Evolutionary conservation across 53 echinoderm and acorn worm genomes (phyloP), one percentile per base, ranked within the genome.

Genomic region (Patiria pectinifera): DNA sequence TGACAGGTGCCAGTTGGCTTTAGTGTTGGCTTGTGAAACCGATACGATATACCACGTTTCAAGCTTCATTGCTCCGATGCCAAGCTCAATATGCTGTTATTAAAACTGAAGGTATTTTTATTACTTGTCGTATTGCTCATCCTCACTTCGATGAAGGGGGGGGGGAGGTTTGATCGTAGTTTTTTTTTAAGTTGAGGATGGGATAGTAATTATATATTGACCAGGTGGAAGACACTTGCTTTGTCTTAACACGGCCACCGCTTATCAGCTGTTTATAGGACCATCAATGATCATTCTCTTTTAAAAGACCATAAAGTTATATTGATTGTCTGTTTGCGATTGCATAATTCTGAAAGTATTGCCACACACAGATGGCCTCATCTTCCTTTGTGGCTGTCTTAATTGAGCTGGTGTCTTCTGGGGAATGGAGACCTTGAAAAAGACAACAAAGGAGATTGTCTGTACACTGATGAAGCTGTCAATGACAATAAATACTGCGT

Each of bases 21-120:
- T 47, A 35, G 53, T 74, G 62, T 78, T 78, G 21, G 48, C 43
- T 62, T 61, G 80, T 80, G 89, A 77, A 89, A 89, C 22, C 6
- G 70, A 89, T 80, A 89, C 11, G 80, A 48, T 62, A 80, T 18
- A 61, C 81, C 18, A 61, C 11, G n/a, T 89, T 89, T 89, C 89
- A 89, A 23, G 89, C 89, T 89, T 46, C 63, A 80, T 16, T 69
- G 81, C 80, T 12, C 69, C 11, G 45, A 15, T 70, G 63, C 66
- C 62, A 74, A 13, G 26, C 80, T 18, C 80, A 82, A 24, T 76
- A 45, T 59, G 45, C 21, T 23, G 25, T 79, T 66, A 49, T 80
- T 89, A 89, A 62, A 89, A 80, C 24, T 21, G 47, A 89, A 62
- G 89, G 62, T 80, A 81, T 89, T 89, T 89, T 89, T 80, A 89